phyloP scores from a whole-genome alignment of 2,113 vertebrate genomes.

The Trogon surrucura region DNA sequence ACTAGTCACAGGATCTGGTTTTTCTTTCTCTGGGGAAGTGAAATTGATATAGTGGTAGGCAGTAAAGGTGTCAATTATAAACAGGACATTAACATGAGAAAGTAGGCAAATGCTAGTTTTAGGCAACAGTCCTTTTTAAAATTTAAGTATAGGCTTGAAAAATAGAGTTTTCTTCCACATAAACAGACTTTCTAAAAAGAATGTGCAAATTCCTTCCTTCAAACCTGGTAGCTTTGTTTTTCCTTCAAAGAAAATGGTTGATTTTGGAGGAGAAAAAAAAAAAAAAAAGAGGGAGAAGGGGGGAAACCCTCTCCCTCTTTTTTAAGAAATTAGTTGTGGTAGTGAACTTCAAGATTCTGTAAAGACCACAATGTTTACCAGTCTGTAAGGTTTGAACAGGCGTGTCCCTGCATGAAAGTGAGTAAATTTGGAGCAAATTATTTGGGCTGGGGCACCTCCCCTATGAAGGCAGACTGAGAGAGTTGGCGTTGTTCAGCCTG shows the following conservation, averaged over 20 bases:
- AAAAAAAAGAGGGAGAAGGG: neutral
- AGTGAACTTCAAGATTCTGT: neutral
- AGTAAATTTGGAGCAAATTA: neutral
- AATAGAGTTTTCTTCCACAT: constrained; percentile 16
- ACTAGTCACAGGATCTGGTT: constrained; percentile 87
- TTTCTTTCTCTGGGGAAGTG: constrained; percentile 89
- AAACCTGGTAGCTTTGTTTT: constrained; percentile 16
- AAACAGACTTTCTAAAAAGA: neutral
- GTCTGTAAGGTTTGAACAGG: neutral
- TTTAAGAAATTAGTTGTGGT: neutral
- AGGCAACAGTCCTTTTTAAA: constrained; percentile 59
- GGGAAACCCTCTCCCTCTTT: rapidly evolving
- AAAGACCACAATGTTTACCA: neutral
- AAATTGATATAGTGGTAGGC: constrained; percentile 88
- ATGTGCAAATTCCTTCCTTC: constrained; percentile 34
- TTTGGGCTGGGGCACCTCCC: neutral
- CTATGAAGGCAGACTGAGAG: too few species aligned
- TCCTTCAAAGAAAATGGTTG: neutral
- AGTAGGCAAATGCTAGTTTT: constrained; percentile 74
- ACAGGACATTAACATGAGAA: constrained; percentile 90
- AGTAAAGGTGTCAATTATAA: constrained; percentile 94
- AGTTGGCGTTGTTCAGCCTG: too few species aligned
- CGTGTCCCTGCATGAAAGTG: neutral
- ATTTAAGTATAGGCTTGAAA: constrained; percentile 62
- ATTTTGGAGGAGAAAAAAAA: neutral